phyloP scores from a whole-genome alignment of 2,888 invertebrate species.

The Trichogramma dendrolimi region DNA sequence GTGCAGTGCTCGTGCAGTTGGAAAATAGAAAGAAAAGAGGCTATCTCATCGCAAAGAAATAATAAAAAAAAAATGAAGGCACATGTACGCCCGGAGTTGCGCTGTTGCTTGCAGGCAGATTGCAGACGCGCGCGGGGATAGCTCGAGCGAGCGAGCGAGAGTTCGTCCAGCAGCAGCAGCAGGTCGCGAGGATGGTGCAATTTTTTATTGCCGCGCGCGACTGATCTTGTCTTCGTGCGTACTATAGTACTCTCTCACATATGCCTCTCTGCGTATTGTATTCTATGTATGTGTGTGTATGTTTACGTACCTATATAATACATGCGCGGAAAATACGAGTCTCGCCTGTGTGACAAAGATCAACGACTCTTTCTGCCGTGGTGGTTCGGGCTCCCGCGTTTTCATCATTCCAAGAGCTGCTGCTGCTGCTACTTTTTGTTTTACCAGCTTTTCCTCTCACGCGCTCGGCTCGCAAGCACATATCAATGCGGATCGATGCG shows the following conservation, averaged over 20 bases:
- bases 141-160: constrained; percentile 2
- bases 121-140: not conserved
- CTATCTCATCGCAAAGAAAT: too few relatives aligned
- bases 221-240: too few relatives aligned
- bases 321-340: constrained; percentile 15
- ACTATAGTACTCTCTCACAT: too few relatives aligned
- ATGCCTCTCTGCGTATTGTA: too few relatives aligned
- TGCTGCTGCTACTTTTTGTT: not conserved
- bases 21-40: not conserved
- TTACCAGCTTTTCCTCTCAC: not conserved
- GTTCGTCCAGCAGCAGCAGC: not conserved
- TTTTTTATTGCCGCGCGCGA: constrained; percentile 19
- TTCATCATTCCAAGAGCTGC: not conserved
- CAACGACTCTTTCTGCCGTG: constrained; percentile 5
- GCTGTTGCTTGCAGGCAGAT: too few relatives aligned
- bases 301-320: constrained; percentile 12
- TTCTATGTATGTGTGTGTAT: constrained; percentile 1
- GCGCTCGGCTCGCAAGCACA: not conserved
- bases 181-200: not conserved
- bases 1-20: not conserved
- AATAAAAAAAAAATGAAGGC: not conserved
- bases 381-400: not conserved
- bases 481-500: constrained; percentile 11
- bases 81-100: not conserved
- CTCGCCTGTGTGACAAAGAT: constrained; percentile 26